Evolutionary conservation across 2,113 vertebrate species (phyloP).

Genomic region (Thomomys bottae): DNA sequence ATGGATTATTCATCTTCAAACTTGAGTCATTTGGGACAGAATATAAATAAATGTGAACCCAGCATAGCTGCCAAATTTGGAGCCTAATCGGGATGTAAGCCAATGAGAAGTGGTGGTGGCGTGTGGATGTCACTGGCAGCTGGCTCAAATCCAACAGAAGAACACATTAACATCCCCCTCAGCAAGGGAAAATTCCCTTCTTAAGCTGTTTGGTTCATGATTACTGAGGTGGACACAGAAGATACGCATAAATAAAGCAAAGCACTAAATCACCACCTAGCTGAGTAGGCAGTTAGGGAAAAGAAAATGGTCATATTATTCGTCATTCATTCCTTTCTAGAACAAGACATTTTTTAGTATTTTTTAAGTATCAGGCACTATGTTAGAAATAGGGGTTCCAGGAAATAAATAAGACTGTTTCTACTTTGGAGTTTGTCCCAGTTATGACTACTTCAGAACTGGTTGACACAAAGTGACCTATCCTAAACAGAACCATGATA

Average conservation of each 20-base stretch:
- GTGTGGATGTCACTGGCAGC: background rate
- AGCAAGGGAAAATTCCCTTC: background rate
- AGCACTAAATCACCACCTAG: background rate
- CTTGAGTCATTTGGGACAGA: slow-evolving; percentile 46
- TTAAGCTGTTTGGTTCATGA: background rate
- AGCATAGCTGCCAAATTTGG: slow-evolving; percentile 45
- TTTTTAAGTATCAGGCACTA: background rate
- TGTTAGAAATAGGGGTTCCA: background rate
- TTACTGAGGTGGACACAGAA: background rate
- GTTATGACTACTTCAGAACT: background rate
- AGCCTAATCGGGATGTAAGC: background rate
- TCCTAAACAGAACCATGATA: background rate
- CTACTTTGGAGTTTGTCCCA: slow-evolving; percentile 38
- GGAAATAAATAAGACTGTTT: background rate
- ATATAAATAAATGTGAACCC: slow-evolving; percentile 48
- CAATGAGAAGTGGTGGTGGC: slow-evolving; percentile 10
- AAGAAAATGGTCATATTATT: background rate
- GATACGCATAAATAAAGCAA: slow-evolving; percentile 13
- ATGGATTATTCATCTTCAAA: slow-evolving; percentile 64
- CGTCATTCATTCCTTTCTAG: background rate
- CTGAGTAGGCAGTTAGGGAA: background rate
- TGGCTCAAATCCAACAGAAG: background rate
- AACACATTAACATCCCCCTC: background rate
- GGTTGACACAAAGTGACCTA: background rate
- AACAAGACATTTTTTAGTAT: background rate